phyloP scores from a whole-genome alignment of 2,113 vertebrate genomes.

The Xiphias gladius region DNA sequence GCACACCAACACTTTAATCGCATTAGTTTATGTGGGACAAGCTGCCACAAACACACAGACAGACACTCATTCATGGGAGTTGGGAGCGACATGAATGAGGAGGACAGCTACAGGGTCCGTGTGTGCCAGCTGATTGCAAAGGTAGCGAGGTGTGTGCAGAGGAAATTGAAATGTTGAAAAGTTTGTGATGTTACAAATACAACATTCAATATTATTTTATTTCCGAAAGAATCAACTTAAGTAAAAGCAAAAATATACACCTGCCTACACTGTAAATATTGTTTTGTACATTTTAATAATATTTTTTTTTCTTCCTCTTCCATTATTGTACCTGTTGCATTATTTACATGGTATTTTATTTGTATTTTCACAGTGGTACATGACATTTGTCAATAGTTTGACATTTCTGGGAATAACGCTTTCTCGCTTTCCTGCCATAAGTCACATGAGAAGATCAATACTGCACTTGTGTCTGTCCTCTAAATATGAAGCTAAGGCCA shows the following conservation, averaged over 20 bases:
- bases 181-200: not conserved
- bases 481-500: not conserved
- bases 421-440: not conserved
- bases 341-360: not conserved
- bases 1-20: not conserved
- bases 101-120: constrained; percentile 3
- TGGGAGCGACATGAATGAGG: constrained; percentile 3
- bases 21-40: not conserved
- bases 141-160: not conserved
- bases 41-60: too few species aligned
- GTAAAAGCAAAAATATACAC: too few species aligned
- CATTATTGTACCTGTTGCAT: not conserved
- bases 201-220: not conserved
- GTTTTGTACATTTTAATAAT: too few species aligned
- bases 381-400: too few species aligned
- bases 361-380: too few species aligned
- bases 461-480: not conserved
- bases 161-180: not conserved
- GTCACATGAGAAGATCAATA: not conserved
- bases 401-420: not conserved
- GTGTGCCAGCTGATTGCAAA: not conserved
- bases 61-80: not conserved
- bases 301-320: not conserved
- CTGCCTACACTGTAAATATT: not conserved
- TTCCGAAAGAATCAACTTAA: not conserved